Conservation (phyloP, 2,797 vertebrate species). For the Melanotaenia trifasciata region DNA sequence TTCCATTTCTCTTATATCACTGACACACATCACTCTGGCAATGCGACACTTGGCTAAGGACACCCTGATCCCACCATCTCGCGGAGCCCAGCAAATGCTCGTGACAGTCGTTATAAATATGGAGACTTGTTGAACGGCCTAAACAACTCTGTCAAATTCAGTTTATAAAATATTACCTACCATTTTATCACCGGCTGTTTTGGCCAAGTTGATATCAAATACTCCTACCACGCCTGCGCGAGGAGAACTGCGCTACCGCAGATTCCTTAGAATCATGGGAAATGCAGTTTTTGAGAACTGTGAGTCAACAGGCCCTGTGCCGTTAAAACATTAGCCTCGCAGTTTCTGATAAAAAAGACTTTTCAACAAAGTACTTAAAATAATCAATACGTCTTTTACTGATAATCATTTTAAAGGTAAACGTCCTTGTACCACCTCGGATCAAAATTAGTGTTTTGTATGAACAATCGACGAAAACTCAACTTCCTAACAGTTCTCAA, state of each 20-base stretch:
- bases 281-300: slow-evolving; percentile 70
- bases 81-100: slow-evolving; percentile 11
- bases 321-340: background rate
- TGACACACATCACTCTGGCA: slow-evolving; percentile 69
- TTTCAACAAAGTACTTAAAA: background rate
- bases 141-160: slow-evolving; percentile 43
- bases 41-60: slow-evolving; percentile 70
- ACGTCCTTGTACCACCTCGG: accelerated
- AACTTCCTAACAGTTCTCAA: background rate
- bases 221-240: slow-evolving; percentile 74
- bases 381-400: background rate
- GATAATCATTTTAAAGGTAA: accelerated
- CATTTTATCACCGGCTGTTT: slow-evolving; percentile 90
- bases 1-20: slow-evolving; percentile 71
- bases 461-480: background rate
- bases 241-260: slow-evolving; percentile 68
- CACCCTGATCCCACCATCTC: slow-evolving; percentile 20
- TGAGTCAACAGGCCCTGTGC: background rate
- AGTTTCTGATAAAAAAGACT: background rate
- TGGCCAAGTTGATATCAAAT: slow-evolving; percentile 85
- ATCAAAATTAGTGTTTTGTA: background rate
- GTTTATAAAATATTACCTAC: slow-evolving; percentile 81
- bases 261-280: slow-evolving; percentile 56
- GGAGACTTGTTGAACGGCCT: slow-evolving; percentile 41
- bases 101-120: slow-evolving; percentile 3